phyloP scores from a whole-genome alignment of 2,797 vertebrate genomes.

The Falco concolor region DNA sequence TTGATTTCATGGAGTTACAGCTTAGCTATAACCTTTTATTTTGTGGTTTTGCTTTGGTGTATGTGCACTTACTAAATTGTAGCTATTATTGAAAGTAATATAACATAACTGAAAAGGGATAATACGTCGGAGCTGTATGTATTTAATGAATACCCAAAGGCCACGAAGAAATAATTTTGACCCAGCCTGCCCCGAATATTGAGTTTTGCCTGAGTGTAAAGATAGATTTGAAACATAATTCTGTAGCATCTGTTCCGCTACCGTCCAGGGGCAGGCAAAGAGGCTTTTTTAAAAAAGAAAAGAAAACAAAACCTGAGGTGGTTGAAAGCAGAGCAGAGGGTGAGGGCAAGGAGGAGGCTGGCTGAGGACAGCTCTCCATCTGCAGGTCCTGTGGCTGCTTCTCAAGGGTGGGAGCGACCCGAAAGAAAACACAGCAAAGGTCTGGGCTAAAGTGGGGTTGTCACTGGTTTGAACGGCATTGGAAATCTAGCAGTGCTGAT shows the following conservation, averaged over 20 bases:
- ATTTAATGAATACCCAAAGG: constrained; percentile 43
- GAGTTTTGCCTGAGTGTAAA: constrained; percentile 20
- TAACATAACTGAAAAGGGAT: constrained; percentile 15
- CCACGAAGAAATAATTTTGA: constrained; percentile 29
- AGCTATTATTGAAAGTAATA: constrained; percentile 12
- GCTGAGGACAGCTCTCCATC: background rate
- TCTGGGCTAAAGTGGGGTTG: background rate
- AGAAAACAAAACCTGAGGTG: background rate
- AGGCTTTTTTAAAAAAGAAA: background rate
- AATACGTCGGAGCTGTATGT: background rate
- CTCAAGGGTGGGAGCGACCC: background rate
- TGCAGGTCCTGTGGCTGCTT: background rate
- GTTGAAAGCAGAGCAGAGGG: background rate
- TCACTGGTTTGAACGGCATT: background rate
- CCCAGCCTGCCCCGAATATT: constrained; percentile 14
- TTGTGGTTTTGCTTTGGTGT: background rate
- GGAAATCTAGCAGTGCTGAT: background rate
- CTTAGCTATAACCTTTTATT: background rate
- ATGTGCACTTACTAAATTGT: background rate
- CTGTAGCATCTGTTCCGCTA: constrained; percentile 13
- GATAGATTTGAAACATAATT: constrained; percentile 8
- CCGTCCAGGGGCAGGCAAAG: background rate
- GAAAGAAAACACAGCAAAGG: background rate
- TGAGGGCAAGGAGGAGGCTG: background rate
- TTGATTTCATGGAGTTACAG: background rate